A percentile compares a stretch with the other conserved stretches of the same genome.
Conservation (phyloP, 2,888 invertebrate genomes). For the Platycnemis pennipes region DNA sequence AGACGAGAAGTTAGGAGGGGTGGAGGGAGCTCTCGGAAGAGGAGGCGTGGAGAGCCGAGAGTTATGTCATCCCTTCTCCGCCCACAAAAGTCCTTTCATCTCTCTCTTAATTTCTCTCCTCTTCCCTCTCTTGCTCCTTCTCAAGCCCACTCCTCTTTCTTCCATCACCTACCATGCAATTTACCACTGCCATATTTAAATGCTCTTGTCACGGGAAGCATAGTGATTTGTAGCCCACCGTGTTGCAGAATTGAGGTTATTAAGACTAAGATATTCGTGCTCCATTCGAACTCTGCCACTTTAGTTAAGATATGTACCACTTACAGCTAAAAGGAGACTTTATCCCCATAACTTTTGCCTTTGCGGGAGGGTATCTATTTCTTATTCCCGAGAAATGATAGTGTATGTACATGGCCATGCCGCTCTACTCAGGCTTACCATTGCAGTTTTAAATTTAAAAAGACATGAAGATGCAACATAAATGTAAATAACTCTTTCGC, state of each 20-base stretch:
- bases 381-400: too few species aligned
- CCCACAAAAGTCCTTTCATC: background rate
- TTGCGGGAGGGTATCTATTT: too few species aligned
- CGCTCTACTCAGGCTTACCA: too few species aligned
- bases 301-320: too few species aligned
- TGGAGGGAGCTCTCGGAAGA: background rate
- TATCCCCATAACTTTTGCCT: too few species aligned
- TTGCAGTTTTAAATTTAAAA: too few species aligned
- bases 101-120: background rate
- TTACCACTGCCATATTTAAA: constrained; percentile 25
- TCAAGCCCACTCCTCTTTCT: background rate
- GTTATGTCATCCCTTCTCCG: background rate
- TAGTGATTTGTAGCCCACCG: background rate
- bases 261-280: too few species aligned
- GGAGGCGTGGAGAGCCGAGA: background rate
- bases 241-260: background rate
- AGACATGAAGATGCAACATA: too few species aligned
- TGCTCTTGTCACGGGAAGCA: background rate
- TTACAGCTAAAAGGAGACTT: too few species aligned
- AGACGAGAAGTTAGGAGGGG: background rate
- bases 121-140: background rate
- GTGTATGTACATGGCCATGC: too few species aligned
- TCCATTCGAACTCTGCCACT: too few species aligned
- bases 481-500: too few species aligned
- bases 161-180: background rate